A percentile compares a stretch with the other conserved stretches of the same genome.
These are phyloP conservation scores for Orientallactaga sibirica DNA, from an alignment of 2,797 vertebrate species.

Conservation along the genomic window DNA sequence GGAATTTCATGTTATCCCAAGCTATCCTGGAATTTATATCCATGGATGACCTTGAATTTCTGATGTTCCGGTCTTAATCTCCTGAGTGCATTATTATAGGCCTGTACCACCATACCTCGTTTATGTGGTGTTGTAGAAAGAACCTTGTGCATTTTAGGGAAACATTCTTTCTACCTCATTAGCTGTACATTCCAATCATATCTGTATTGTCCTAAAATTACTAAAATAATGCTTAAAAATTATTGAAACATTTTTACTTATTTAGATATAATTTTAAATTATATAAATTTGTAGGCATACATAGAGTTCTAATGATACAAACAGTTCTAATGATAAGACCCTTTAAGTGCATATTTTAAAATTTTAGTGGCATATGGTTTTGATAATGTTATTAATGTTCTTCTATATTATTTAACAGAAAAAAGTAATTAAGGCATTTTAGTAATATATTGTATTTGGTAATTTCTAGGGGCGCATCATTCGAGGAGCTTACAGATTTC, in stretches of 20 bases:
- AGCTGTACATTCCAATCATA: not conserved
- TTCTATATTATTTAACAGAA: constrained; percentile 49
- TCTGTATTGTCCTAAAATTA: constrained; percentile 17
- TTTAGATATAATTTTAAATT: constrained; percentile 57
- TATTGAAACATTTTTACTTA: constrained; percentile 51
- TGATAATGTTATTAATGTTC: constrained; percentile 15
- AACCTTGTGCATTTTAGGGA: too few relatives aligned
- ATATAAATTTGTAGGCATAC: not conserved
- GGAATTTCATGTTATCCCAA: too few relatives aligned
- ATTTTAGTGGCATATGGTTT: constrained; percentile 58
- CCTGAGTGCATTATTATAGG: too few relatives aligned
- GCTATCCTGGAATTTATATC: too few relatives aligned
- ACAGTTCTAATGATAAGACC: constrained; percentile 66
- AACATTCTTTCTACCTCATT: too few relatives aligned
- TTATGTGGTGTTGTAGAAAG: too few relatives aligned
- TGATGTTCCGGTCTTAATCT: too few relatives aligned
- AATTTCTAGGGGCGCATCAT: constrained; percentile 92
- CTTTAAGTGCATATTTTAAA: not conserved
- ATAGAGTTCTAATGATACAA: constrained; percentile 62
- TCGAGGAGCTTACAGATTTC: constrained; percentile 95
- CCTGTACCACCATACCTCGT: too few relatives aligned
- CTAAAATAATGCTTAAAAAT: not conserved
- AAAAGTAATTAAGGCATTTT: constrained; percentile 27
- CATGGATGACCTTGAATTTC: too few relatives aligned
- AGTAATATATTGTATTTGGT: constrained; percentile 69